phyloP scores from a whole-genome alignment of 1,140 invertebrate species.

The Anoplophora glabripennis region DNA sequence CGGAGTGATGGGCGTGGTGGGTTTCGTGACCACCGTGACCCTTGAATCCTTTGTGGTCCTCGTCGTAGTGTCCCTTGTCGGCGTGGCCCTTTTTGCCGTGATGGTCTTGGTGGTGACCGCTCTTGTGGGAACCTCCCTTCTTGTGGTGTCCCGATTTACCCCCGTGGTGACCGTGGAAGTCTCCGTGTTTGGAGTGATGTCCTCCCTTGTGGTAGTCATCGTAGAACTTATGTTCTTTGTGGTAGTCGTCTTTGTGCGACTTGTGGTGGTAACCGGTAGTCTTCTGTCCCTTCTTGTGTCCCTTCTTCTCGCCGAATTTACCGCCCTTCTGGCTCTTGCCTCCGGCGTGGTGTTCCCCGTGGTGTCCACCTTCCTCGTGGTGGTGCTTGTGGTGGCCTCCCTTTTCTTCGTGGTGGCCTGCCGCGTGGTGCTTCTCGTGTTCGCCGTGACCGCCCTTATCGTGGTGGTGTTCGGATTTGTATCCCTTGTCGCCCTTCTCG shows the following conservation, averaged over 20 bases:
- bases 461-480: constrained; percentile 65
- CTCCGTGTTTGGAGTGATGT: constrained; percentile 70
- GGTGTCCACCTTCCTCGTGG: constrained; percentile 67
- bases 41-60: constrained; percentile 72
- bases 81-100: constrained; percentile 66
- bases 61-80: constrained; percentile 69
- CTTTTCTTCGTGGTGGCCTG: constrained; percentile 69
- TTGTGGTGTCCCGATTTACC: constrained; percentile 63
- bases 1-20: constrained; percentile 62
- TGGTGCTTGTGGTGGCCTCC: constrained; percentile 73
- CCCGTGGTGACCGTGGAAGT: constrained; percentile 65
- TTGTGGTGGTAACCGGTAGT: constrained; percentile 75
- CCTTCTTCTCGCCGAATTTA: constrained; percentile 68
- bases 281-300: constrained; percentile 67
- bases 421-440: constrained; percentile 67
- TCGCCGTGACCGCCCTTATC: constrained; percentile 69
- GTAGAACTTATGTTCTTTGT: constrained; percentile 78
- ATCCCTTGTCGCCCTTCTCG: constrained; percentile 66
- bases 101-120: constrained; percentile 62
- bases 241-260: constrained; percentile 75
- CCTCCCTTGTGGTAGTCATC: constrained; percentile 73
- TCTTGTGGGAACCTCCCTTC: constrained; percentile 70
- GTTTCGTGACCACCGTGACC: constrained; percentile 65
- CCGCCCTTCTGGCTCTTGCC: constrained; percentile 71
- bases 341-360: constrained; percentile 69